A percentile compares a stretch with the other conserved stretches of the same genome.
phyloP scores from a whole-genome alignment of 2,113 vertebrate species.

The Mirza zaza region DNA sequence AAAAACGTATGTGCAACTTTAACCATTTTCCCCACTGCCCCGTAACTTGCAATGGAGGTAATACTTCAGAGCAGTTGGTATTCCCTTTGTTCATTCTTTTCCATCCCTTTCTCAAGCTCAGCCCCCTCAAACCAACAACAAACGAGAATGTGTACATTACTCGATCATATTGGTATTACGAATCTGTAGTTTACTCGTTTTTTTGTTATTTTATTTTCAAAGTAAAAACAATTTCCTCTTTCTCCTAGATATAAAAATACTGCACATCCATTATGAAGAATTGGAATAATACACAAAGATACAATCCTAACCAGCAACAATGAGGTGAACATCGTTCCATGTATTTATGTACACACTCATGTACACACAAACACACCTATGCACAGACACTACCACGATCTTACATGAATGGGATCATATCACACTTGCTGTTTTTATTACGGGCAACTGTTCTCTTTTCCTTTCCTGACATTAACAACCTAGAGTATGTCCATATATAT shows the following conservation, averaged over 20 bases:
- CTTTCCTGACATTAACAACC: neutral
- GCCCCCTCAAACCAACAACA: slow-evolving; percentile 29
- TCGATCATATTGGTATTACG: neutral
- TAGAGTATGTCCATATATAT: neutral
- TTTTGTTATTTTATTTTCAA: slow-evolving; percentile 50
- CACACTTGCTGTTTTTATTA: neutral
- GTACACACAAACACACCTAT: neutral
- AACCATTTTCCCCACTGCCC: slow-evolving; percentile 45
- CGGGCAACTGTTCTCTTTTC: neutral
- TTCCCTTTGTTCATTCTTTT: neutral
- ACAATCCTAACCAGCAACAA: neutral
- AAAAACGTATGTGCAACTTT: neutral
- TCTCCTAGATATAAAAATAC: slow-evolving; percentile 49
- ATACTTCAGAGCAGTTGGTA: neutral
- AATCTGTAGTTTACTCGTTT: slow-evolving; percentile 3
- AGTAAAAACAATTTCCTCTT: slow-evolving; percentile 50
- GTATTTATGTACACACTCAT: neutral
- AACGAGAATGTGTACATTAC: neutral
- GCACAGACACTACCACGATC: neutral
- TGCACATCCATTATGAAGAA: slow-evolving; percentile 41
- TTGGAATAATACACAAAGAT: neutral
- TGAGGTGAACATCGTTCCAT: neutral
- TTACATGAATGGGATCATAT: neutral
- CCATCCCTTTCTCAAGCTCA: neutral
- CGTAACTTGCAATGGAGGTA: neutral